Evolutionary conservation across 2,888 invertebrate species (phyloP), one percentile per base, ranked within the genome.

Genomic region (Tenthredo distinguenda): DNA sequence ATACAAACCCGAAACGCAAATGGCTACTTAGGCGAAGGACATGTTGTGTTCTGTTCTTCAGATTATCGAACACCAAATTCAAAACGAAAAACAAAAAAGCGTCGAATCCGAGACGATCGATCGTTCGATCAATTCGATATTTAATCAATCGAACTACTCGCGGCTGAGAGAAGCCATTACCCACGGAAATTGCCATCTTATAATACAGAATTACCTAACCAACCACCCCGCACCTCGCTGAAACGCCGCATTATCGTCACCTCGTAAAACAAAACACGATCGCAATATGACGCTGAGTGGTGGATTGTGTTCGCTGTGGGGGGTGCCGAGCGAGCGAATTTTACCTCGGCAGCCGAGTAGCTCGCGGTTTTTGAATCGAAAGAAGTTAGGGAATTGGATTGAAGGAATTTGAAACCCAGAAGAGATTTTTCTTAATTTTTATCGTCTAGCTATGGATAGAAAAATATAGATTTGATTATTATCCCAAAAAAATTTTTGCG

Each of bases 251-350:
- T 74, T 74, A 58, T 62, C 81, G 68, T 83, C 40, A 83, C 26
- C 26, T 83, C 65, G 47, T 83, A 68, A 68, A 83, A 83, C 84
- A 62, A 85, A 43, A 85, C 58, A 85, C 65, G 85, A 65, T 76
- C 87, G 86, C 87, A 86, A 84, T 87, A 81, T 87, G 87, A 86
- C 82, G 88, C 87, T 87, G 88, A 88, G 87, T 88, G 86, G 87
- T 86, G 88, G 89, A 88, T 87, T 88, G 89, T 90, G 89, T 89
- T 87, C 85, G 87, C 89, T 87, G 86, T 86, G 88, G 90, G 88
- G 89, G 88, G 89, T 87, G 89, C 88, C 89, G 87, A 86, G 87
- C 88, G 88, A 87, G 87, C 85, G 62, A 34, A 40, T 81, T 62
- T 62, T 31, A 55, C 12, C 12, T 55, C n/a, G 26, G 26, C 26